These are phyloP conservation scores for Andrena minutula DNA, from an alignment of 2,888 invertebrate species.

Conservation along the genomic window DNA sequence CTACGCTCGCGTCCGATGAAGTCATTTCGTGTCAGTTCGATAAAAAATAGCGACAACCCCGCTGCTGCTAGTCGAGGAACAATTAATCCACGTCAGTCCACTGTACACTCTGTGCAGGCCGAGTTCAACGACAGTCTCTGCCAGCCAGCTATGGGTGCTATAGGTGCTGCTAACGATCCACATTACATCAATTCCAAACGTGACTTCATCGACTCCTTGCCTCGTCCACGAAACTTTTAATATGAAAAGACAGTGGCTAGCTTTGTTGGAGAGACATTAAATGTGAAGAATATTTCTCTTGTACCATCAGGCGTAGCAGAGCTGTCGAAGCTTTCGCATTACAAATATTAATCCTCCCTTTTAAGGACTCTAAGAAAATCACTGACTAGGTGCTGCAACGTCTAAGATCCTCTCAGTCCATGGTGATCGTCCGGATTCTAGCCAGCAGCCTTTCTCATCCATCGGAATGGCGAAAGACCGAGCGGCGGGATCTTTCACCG, in stretches of 20 bases:
- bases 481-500: conserved; percentile 45
- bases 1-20: conserved; percentile 30
- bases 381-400: too few relatives aligned
- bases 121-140: conserved; percentile 62
- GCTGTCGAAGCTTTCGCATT: too few relatives aligned
- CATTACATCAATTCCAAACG: not conserved
- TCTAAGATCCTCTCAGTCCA: not conserved
- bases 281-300: too few relatives aligned
- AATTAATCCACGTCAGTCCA: conserved; percentile 57
- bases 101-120: conserved; percentile 5
- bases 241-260: too few relatives aligned
- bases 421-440: not conserved
- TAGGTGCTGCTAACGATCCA: not conserved
- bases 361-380: too few relatives aligned
- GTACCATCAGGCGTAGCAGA: too few relatives aligned
- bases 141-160: conserved; percentile 5
- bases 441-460: not conserved
- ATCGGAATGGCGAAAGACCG: conserved; percentile 32
- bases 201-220: not conserved
- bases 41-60: conserved; percentile 41
- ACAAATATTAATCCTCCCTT: too few relatives aligned
- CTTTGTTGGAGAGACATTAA: too few relatives aligned
- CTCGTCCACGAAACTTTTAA: too few relatives aligned
- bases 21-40: conserved; percentile 42
- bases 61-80: conserved; percentile 18